Percentiles rank a stretch among this genome's conserved stretches.
These are phyloP conservation scores for Melanotaenia nigrans DNA, from an alignment of 2,797 vertebrate species.

Conservation along the genomic window DNA sequence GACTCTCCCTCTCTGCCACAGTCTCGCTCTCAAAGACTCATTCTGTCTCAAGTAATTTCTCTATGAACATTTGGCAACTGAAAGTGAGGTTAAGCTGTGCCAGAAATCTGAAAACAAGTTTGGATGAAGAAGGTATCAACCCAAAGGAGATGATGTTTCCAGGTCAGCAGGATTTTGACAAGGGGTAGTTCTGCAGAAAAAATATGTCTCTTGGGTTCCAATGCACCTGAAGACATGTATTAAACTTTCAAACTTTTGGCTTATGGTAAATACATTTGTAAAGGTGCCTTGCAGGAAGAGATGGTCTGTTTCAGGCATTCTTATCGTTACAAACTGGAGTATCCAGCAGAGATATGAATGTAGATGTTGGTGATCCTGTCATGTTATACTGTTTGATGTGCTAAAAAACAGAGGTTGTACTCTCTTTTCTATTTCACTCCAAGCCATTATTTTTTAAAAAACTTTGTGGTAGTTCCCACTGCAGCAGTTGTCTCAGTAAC, in stretches of 20 bases:
- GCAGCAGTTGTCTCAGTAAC: background rate
- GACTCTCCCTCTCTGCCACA: conserved; percentile 24
- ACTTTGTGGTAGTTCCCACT: background rate
- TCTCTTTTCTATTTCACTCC: background rate
- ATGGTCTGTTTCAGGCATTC: background rate
- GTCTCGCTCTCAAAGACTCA: conserved; percentile 21
- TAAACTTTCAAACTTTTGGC: conserved; percentile 7
- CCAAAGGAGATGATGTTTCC: conserved; percentile 18
- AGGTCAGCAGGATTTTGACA: conserved; percentile 25
- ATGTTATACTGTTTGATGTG: background rate
- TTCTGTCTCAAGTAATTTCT: conserved; percentile 14
- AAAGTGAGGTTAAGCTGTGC: conserved; percentile 27
- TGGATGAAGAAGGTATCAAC: conserved; percentile 33
- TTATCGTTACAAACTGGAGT: background rate
- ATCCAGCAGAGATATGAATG: background rate
- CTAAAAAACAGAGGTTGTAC: background rate
- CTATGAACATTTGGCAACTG: conserved; percentile 38
- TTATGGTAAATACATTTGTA: background rate
- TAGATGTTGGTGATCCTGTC: background rate
- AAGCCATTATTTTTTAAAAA: background rate
- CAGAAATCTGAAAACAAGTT: conserved; percentile 46
- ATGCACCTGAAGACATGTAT: conserved; percentile 16
- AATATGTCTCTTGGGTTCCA: background rate
- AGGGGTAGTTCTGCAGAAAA: conserved; percentile 27
- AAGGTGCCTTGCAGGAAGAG: background rate